These are phyloP conservation scores for Otolemur crassicaudatus DNA, from an alignment of 2,797 vertebrate genomes.

Conservation along the genomic window DNA sequence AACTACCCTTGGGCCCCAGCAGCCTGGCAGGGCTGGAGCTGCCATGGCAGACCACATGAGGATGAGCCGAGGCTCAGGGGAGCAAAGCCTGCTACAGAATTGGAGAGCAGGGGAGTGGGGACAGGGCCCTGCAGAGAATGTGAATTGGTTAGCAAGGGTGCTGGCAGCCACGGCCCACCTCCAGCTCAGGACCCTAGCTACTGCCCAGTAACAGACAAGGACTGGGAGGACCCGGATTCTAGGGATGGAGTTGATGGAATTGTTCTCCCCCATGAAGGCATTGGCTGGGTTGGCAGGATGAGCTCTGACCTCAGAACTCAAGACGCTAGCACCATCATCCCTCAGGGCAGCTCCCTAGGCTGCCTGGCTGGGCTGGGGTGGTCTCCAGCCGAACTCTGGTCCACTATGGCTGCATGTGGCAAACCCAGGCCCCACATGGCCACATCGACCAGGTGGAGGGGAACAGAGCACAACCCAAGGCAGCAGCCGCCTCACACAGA, in stretches of 20 bases:
- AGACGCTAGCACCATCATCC: background rate
- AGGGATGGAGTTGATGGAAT: background rate
- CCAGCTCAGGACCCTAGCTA: background rate
- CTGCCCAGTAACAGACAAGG: too few relatives aligned
- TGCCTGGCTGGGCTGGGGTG: background rate
- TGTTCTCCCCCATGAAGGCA: background rate
- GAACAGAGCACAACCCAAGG: background rate
- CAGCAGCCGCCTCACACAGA: slow-evolving; percentile 73
- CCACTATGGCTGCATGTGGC: background rate
- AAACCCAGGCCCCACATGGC: background rate
- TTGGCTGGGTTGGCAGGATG: background rate
- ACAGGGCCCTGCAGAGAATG: background rate
- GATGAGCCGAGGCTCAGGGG: background rate
- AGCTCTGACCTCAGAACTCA: background rate
- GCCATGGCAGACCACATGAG: background rate
- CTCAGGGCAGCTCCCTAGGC: background rate
- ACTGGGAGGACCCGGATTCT: background rate
- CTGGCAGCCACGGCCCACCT: background rate
- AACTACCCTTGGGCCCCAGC: background rate
- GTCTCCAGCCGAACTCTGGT: background rate
- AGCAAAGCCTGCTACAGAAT: background rate
- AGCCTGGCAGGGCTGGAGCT: background rate
- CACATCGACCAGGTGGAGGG: background rate
- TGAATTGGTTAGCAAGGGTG: accelerated
- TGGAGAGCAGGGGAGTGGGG: background rate